These are phyloP conservation scores for Galleria mellonella DNA, from an alignment of 1,140 invertebrate genomes.

Conservation along the genomic window DNA sequence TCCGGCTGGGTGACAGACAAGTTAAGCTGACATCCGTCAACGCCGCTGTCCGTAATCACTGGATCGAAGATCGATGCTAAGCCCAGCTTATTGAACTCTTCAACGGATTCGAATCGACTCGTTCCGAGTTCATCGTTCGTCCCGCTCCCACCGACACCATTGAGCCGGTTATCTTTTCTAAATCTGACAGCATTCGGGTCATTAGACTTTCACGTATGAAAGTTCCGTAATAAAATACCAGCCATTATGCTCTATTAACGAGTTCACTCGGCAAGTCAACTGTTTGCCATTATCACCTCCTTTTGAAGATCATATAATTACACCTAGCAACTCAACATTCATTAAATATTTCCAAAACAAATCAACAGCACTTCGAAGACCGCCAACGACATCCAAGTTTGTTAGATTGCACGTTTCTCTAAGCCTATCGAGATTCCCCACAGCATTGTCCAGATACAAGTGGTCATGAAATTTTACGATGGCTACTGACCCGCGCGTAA, in stretches of 20 bases:
- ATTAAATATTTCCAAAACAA: slow-evolving; percentile 4
- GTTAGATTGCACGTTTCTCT: slow-evolving; percentile 17
- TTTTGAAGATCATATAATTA: background rate
- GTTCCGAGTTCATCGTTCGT: slow-evolving; percentile 52
- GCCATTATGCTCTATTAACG: slow-evolving; percentile 10
- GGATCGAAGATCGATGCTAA: slow-evolving; percentile 69
- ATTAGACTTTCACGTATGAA: slow-evolving; percentile 37
- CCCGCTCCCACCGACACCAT: slow-evolving; percentile 31
- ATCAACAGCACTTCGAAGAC: slow-evolving; percentile 7
- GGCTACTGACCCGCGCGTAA: slow-evolving; percentile 38
- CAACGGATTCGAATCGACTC: slow-evolving; percentile 51
- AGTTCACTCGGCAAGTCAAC: slow-evolving; percentile 6
- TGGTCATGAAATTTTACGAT: slow-evolving; percentile 50
- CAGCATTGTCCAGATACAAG: slow-evolving; percentile 21
- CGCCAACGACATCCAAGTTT: slow-evolving; percentile 8
- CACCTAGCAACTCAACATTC: too few species aligned
- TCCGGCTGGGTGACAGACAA: slow-evolving; percentile 56
- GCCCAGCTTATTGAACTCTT: slow-evolving; percentile 63
- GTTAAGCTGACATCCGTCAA: slow-evolving; percentile 72
- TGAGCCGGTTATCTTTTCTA: slow-evolving; percentile 48
- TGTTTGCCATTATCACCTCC: slow-evolving; percentile 6
- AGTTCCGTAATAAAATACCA: slow-evolving; percentile 17
- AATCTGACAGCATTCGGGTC: slow-evolving; percentile 59
- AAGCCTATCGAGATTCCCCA: slow-evolving; percentile 20
- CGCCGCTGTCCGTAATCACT: slow-evolving; percentile 58